These are phyloP conservation scores for Strix aluco DNA, from an alignment of 2,113 vertebrate genomes.

Conservation along the genomic window DNA sequence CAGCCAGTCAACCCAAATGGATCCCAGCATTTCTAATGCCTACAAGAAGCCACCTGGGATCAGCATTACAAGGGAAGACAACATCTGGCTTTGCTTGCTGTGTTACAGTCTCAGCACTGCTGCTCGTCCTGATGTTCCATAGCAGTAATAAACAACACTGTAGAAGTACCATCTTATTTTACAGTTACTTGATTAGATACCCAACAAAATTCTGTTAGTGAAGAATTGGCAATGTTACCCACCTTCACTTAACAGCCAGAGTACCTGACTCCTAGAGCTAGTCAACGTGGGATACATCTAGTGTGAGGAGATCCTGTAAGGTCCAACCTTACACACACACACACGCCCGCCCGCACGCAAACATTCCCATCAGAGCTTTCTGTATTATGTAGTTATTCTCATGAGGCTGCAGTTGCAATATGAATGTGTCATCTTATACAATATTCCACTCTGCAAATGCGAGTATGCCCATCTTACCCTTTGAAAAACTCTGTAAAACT, in stretches of 20 bases:
- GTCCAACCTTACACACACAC: neutral
- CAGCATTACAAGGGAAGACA: neutral
- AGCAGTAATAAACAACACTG: neutral
- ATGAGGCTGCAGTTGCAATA: neutral
- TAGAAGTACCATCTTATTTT: neutral
- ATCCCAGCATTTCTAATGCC: neutral
- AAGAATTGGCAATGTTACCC: neutral
- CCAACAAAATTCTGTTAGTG: neutral
- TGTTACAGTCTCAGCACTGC: neutral
- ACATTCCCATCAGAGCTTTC: neutral
- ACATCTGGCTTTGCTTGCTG: neutral
- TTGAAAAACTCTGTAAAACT: neutral
- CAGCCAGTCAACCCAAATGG: neutral
- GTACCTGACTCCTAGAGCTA: neutral
- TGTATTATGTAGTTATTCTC: neutral
- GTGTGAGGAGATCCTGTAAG: neutral
- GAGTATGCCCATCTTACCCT: neutral
- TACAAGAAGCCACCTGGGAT: neutral
- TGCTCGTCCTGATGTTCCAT: neutral
- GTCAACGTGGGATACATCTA: neutral
- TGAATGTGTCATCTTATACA: neutral
- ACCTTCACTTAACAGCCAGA: neutral
- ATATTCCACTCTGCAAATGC: neutral
- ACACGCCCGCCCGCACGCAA: rapidly evolving
- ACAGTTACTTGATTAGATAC: neutral